A percentile compares a stretch with the other conserved stretches of the same genome.
These are phyloP conservation scores for Oligia fasciuncula DNA, from an alignment of 2,888 invertebrate species.

Conservation along the genomic window DNA sequence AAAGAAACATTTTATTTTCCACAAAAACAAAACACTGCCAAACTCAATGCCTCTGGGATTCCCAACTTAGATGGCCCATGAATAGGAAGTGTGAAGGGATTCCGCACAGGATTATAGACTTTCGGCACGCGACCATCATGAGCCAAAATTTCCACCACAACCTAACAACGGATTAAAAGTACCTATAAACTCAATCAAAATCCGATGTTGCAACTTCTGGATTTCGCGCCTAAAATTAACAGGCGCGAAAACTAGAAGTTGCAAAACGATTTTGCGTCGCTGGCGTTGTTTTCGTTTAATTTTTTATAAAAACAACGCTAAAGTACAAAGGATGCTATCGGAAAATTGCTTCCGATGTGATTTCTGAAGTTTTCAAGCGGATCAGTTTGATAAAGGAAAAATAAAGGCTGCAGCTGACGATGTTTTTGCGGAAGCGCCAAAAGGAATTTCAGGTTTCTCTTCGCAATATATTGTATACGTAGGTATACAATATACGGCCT, in stretches of 20 bases:
- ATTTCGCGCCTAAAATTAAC: neutral
- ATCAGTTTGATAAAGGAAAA: conserved; percentile 38
- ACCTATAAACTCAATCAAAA: conserved; percentile 39
- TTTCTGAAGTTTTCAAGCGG: conserved; percentile 36
- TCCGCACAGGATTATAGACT: conserved; percentile 37
- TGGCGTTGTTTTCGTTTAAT: conserved; percentile 53
- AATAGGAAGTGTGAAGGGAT: conserved; percentile 27
- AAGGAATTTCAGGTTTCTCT: conserved; percentile 25
- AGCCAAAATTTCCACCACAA: conserved; percentile 17
- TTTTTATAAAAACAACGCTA: conserved; percentile 36
- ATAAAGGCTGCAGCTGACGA: conserved; percentile 37
- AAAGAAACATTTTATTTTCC: conserved; percentile 16
- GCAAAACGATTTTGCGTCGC: conserved; percentile 10
- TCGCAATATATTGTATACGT: conserved; percentile 19
- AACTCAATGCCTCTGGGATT: conserved; percentile 29
- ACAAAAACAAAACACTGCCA: conserved; percentile 20
- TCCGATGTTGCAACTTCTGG: neutral
- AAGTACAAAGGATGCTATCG: conserved; percentile 21
- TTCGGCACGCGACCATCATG: neutral
- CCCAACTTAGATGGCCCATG: conserved; percentile 27
- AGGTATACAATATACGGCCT: conserved; percentile 5
- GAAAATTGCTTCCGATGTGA: conserved; percentile 55
- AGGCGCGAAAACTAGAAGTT: conserved; percentile 7
- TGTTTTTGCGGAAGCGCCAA: conserved; percentile 2
- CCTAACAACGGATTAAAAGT: conserved; percentile 50